Conservation (phyloP, 2,888 invertebrate species). For the Piscicola geometra region DNA sequence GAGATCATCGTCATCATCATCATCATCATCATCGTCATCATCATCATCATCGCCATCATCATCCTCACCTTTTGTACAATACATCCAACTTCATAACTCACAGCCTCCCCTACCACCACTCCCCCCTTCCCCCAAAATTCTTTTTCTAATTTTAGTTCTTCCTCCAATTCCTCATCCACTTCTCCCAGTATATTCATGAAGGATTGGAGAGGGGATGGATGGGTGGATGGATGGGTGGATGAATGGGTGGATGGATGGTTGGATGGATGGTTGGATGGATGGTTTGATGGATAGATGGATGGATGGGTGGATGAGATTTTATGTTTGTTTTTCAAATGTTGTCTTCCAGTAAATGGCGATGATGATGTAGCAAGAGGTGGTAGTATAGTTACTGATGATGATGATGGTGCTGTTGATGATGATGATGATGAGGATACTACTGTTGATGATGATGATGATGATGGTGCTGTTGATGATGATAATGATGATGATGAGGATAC, state of each 20-base stretch:
- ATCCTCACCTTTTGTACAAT: neutral
- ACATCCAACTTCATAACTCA: neutral
- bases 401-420: neutral
- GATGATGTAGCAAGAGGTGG: neutral
- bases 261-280: too few relatives aligned
- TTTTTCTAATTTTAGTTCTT: neutral
- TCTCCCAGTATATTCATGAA: neutral
- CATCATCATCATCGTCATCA: too few relatives aligned
- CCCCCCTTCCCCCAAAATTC: neutral
- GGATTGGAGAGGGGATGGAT: neutral
- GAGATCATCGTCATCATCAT: too few relatives aligned
- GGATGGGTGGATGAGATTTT: neutral
- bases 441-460: too few relatives aligned
- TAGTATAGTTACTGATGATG: neutral
- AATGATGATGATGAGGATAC: neutral
- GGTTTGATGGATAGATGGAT: too few relatives aligned
- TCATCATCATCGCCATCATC: neutral
- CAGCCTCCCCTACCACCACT: neutral
- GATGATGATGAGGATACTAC: neutral
- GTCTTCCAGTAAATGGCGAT: neutral
- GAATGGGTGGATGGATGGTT: neutral
- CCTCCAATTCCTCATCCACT: neutral
- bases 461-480: neutral
- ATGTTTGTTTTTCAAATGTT: neutral
- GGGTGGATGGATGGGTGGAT: neutral